Evolutionary conservation across 37 sponge, comb jelly and placozoan genomes (phyloP), one percentile per base, ranked within the genome.

Genomic region (Aphrocallistes beatrix): DNA sequence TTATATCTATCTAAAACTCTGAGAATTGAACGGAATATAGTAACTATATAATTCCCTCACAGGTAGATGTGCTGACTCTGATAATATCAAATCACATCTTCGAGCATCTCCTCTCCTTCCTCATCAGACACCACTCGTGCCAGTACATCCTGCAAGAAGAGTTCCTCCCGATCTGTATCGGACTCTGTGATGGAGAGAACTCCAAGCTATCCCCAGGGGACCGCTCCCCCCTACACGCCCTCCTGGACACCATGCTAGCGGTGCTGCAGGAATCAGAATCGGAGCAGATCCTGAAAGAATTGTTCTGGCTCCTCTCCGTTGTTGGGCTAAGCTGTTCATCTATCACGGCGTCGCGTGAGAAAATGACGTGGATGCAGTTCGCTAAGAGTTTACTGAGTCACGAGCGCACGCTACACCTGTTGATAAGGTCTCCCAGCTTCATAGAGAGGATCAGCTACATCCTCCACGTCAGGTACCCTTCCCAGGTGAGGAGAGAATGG

Each of bases 351-450:
- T 60, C 75, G 34, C 75, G 75, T 3, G 75, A 60, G 8, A 60
- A 60, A 30, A 60, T 13, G 17, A 13, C 28, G 32, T 60, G 75
- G 75, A 60, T 60, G 75, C 75, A 60, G 75, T 60, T 60, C n/a
- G 75, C 75, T 60, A 60, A 60, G 75, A 60, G n/a, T 19, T 30
- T 60, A 13, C 75, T 60, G 17, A 60, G 75, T 60, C 75, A 60
- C 75, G 75, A 60, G 75, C 10, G 34, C 28, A 60, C 75, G 6
- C 75, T 60, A 3, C 8, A 3, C 3, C 75, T 60, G 17, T 13
- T 60, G 75, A 13, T 60, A 3, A 60, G 34, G 75, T 3, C 75
- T 19, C 75, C 75, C 3, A 13, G n/a, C 75, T 60, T 60, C 34
- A 19, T 60, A 13, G 75, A 60, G 75, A 3, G 8, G 3, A 60